Evolutionary conservation across 2,797 vertebrate species (phyloP), one percentile per base, ranked within the genome.

Genomic region (Poecilia velifera): DNA sequence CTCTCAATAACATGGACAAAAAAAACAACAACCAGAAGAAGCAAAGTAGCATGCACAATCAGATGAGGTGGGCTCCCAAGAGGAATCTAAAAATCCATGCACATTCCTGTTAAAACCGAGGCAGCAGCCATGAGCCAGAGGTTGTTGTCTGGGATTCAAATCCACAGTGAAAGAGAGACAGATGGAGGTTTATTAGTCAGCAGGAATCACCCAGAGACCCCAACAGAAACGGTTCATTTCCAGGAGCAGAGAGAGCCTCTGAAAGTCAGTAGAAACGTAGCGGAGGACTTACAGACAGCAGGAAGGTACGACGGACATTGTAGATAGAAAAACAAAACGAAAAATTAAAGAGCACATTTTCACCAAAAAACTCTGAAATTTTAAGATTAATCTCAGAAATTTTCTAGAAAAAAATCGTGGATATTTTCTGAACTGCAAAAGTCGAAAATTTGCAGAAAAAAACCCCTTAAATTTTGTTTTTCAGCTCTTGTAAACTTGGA

Each of bases 21-120:
- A 57, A 12, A n/a, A n/a, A 8, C 0, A 6, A 3, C 22, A 34
- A 79, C 90, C 77, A 89, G 76, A 73, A 87, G 71, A 43, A 81
- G 87, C 84, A 59, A 76, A 83, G 81, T 39, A 77, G 87, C 91
- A 93, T 93, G 93, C 92, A 92, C 73, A 90, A 90, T 89, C 84
- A 91, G 77, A 87, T 87, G 82, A 83, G 68, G 76, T 81, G 34
- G 74, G 70, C 9, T 72, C 76, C 84, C 80, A n/a, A 53, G 82
- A 55, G 79, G 87, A 79, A 82, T 75, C 76, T 78, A 87, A 79
- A 86, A 88, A 82, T 90, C 85, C 87, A 85, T 87, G 84, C 80
- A 47, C 74, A 83, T 87, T 83, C 86, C 77, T 89, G 89, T 90
- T 90, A 93, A 31, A 91, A 90, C 84, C 91, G 87, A 91, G 89